Evolutionary conservation across 1,140 invertebrate species (phyloP), one percentile per base, ranked within the genome.

Genomic region (Eriocheir sinensis): DNA sequence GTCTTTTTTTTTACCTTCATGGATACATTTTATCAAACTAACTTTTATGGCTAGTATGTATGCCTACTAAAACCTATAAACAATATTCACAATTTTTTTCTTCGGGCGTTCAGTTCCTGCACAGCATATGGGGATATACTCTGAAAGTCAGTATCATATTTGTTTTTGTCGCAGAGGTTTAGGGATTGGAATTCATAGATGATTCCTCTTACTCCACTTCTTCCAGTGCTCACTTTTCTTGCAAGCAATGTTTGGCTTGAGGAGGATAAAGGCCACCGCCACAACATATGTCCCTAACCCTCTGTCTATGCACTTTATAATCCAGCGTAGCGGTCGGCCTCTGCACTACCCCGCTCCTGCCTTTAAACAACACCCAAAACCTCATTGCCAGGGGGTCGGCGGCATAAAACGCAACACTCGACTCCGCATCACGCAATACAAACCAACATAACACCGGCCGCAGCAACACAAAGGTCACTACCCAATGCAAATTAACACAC

Each of bases 401-500:
- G 8, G 60, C 60, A 72, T 27, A 72, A n/a, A n/a, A n/a, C 21
- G 60, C 60, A 72, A 72, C 60, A 72, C 60, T 72, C 60, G 60
- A 72, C 60, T 72, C 60, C 27, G 60, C 60, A 72, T 72, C 60
- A 72, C 60, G 60, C 60, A 72, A 72, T 72, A 72, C 60, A 72
- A 72, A 72, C 60, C 60, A 72, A 72, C 60, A n/a, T 72, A 72
- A 72, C 60, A 72, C 27, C 60, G 27, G 60, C 60, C 12, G 48
- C 48, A 53, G 60, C 60, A 72, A 72, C 60, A 72, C 60, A 72
- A 72, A 72, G 60, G 60, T 72, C 60, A n/a, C 60, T 72, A n/a
- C 21, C 21, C 60, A 72, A 72, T 72, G 60, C 60, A 72, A 72
- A 72, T 72, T 72, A 72, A 72, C 60, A 72, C 60, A 72, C 60